Conservation (phyloP, 2,888 invertebrate genomes). For the Leptinotarsa rubiginosa region DNA sequence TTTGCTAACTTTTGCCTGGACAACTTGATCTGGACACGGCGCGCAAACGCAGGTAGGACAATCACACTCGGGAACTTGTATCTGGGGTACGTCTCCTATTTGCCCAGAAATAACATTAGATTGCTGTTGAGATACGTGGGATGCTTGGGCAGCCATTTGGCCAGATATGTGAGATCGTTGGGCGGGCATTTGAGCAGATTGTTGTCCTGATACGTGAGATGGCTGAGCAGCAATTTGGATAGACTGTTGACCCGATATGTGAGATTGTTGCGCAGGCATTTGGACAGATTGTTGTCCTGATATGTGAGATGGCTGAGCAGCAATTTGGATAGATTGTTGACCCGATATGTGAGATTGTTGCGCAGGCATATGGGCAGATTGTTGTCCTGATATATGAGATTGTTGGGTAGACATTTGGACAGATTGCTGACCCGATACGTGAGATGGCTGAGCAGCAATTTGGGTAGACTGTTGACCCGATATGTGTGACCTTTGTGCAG, state of each 20-base stretch:
- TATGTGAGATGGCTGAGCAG: neutral
- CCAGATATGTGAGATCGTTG: too few relatives aligned
- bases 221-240: neutral
- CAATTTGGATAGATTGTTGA: neutral
- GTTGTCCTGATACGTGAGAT: neutral
- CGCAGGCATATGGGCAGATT: neutral
- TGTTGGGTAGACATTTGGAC: too few relatives aligned
- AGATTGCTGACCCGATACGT: neutral
- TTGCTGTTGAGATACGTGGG: too few relatives aligned
- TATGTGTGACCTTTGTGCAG: neutral
- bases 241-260: neutral
- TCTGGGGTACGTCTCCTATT: neutral
- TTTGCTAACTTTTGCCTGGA: neutral
- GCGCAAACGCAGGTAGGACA: constrained; percentile 19
- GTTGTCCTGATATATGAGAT: neutral
- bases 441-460: neutral
- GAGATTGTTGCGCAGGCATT: neutral
- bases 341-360: neutral
- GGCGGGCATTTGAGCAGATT: neutral
- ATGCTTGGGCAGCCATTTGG: too few relatives aligned
- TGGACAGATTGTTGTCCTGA: neutral
- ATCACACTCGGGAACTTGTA: constrained; percentile 7
- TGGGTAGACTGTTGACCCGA: neutral
- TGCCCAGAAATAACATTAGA: too few relatives aligned
- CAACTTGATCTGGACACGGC: constrained; percentile 22